Base-by-base conservation (phyloP, 2,113 vertebrate species). In the Oreotrochilus melanogaster region DNA sequence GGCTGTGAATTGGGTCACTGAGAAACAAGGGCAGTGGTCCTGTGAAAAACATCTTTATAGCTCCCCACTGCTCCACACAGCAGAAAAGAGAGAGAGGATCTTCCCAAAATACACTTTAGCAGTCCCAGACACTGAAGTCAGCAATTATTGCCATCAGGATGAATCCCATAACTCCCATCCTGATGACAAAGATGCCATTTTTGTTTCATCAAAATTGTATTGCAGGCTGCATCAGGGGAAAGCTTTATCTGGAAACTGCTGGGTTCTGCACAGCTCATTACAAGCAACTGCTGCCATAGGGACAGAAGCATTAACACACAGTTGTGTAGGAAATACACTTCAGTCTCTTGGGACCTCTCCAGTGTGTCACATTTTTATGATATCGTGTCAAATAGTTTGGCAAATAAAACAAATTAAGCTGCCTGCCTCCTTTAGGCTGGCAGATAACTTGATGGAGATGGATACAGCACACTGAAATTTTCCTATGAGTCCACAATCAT, bases 141-240 rank as follows among this genome's bases (percentile, higher is more conserved):
- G 86, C 79, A 94, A 89, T 89, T 96, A 87, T 66, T 93, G 78
- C 51, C 60, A 93, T 92, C 67, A 33, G 79, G 51, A 92, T 9
- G n/a, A 80, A 92, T 84, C 92, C 82, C 48, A 8, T 84, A 94
- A 92, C 69, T 94, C 92, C 69, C 51, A 56, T 72, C 86, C 64
- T 70, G 65, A 84, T 1, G 87, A 88, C 86, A 95, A 94, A 95
- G 82, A 92, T 92, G 82, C 75, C 88, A 57, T 93, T 94, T 97
- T 86, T 83, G 67, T 90, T 96, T 86, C 75, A 67, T 53, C 53
- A 19, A 80, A 88, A 69, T 30, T 78, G 43, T 64, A 45, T 60
- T 64, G 70, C 51, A 89, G 69, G 53, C 69, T 89, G 74, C 80
- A 84, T 22, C 17, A 28, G 79, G 71, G 75, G 35, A 93, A 83